Base-by-base conservation (phyloP, 2,888 invertebrate species). In the Pemphredon lugubris region DNA sequence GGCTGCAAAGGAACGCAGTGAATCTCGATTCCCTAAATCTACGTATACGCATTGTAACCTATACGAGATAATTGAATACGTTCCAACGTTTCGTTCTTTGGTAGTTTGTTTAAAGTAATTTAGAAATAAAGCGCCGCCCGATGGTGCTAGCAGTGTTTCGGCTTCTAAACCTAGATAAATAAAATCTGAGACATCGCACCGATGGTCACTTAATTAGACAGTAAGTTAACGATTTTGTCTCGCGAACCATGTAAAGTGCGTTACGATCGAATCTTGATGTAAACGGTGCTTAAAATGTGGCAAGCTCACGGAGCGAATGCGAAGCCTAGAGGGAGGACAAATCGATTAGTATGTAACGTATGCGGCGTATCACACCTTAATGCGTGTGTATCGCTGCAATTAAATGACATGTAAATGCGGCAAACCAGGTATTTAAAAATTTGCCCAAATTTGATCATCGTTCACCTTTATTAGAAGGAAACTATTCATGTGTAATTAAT, bases 1-100 rank as follows among this genome's bases (percentile, higher is more conserved):
- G 93, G 93, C 92, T 93, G 93, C 92, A 93, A 79, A 75, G 80
- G 75, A 73, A 53, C 18, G 30, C 51, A 55, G 48, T 77, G 59
- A 71, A n/a, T n/a, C n/a, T n/a, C n/a, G n/a, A n/a, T 48, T 77
- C 67, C 51, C 54, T 48, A 40, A 72, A 63, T 64, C 34, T 44
- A 72, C 30, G 40, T 61, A 23, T 32, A 42, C 20, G 34, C 20
- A 50, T 61, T 54, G 18, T 30, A 42, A 47, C 18, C 61, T 72
- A 60, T 64, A 54, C 53, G 47, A 54, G 59, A 45, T 57, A 57
- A n/a, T n/a, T n/a, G n/a, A n/a, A n/a, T n/a, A n/a, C n/a, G n/a
- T n/a, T n/a, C 23, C 50, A 55, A 59, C 50, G 51, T 47, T 37
- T 60, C 57, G 45, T 77, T 69, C 61, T 32, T 18, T 53, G 51